A percentile compares a stretch with the other conserved stretches of the same genome.
These are phyloP conservation scores for Rhynchotus rufescens DNA, from an alignment of 2,797 vertebrate genomes.

Conservation along the genomic window DNA sequence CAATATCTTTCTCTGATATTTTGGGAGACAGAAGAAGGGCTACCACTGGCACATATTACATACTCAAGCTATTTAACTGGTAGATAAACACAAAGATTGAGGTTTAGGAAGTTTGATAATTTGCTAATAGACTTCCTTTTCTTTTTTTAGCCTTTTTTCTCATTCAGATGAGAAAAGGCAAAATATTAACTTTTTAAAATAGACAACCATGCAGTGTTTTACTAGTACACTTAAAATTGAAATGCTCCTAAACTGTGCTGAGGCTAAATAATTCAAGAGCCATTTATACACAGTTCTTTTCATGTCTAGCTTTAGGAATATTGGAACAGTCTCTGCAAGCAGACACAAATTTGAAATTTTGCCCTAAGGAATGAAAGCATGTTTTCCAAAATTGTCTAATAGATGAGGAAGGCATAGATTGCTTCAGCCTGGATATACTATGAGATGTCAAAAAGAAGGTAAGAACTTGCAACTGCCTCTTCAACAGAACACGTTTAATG, in stretches of 20 bases:
- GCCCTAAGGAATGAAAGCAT: not conserved
- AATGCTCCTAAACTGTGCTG: not conserved
- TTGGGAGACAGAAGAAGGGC: not conserved
- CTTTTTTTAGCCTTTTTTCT: not conserved
- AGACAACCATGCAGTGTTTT: not conserved
- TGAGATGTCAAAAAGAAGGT: not conserved
- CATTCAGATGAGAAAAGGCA: not conserved
- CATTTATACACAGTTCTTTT: not conserved
- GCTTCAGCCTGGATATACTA: not conserved
- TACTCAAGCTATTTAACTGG: not conserved
- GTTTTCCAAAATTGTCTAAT: not conserved
- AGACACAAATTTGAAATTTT: not conserved
- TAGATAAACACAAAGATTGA: not conserved
- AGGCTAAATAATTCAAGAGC: not conserved
- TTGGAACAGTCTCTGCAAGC: not conserved
- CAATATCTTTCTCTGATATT: not conserved
- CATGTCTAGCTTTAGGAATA: not conserved
- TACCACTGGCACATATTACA: fast-evolving
- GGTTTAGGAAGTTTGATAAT: not conserved
- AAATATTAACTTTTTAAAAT: not conserved
- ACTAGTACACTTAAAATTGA: not conserved
- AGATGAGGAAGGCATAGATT: not conserved
- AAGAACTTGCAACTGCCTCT: not conserved
- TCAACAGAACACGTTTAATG: not conserved
- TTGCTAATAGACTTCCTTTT: not conserved